Conservation (phyloP, 2,888 invertebrate genomes). For the Amiota minor region DNA sequence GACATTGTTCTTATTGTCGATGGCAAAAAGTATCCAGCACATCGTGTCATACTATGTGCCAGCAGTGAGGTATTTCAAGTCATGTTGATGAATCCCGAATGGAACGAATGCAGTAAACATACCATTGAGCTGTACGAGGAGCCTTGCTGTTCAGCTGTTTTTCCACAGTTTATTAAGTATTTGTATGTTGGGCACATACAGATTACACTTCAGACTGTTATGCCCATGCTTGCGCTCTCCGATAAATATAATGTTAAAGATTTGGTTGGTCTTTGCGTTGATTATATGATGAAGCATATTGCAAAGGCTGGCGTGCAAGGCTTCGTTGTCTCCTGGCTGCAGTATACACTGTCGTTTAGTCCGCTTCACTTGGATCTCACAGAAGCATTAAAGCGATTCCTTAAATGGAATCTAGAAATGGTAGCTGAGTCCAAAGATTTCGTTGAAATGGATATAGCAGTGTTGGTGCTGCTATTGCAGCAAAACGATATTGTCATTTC, state of each 20-base stretch:
- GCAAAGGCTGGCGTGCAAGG: slow-evolving; percentile 88
- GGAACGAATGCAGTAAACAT: slow-evolving; percentile 92
- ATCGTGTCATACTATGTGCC: slow-evolving; percentile 92
- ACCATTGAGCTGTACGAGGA: slow-evolving; percentile 90
- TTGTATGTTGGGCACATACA: slow-evolving; percentile 92
- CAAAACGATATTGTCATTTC: slow-evolving; percentile 91
- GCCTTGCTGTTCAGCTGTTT: slow-evolving; percentile 86
- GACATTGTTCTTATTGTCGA: slow-evolving; percentile 91
- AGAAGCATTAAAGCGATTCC: slow-evolving; percentile 85
- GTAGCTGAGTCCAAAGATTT: slow-evolving; percentile 87
- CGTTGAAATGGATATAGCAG: slow-evolving; percentile 85
- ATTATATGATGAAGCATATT: slow-evolving; percentile 90
- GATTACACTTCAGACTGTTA: slow-evolving; percentile 87
- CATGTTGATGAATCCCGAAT: slow-evolving; percentile 96
- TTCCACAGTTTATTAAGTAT: slow-evolving; percentile 89
- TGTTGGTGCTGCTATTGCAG: slow-evolving; percentile 83
- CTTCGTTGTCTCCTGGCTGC: slow-evolving; percentile 90
- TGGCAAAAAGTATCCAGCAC: slow-evolving; percentile 87
- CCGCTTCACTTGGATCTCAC: slow-evolving; percentile 75
- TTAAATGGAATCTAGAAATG: slow-evolving; percentile 92
- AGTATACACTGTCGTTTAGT: slow-evolving; percentile 89
- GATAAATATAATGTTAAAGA: slow-evolving; percentile 97
- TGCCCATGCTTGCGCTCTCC: slow-evolving; percentile 90
- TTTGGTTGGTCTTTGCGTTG: slow-evolving; percentile 85
- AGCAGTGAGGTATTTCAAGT: slow-evolving; percentile 97